Percentiles rank a stretch among this genome's conserved stretches.
Conservation (phyloP, 2,113 vertebrate genomes). For the Plectropomus leopardus region DNA sequence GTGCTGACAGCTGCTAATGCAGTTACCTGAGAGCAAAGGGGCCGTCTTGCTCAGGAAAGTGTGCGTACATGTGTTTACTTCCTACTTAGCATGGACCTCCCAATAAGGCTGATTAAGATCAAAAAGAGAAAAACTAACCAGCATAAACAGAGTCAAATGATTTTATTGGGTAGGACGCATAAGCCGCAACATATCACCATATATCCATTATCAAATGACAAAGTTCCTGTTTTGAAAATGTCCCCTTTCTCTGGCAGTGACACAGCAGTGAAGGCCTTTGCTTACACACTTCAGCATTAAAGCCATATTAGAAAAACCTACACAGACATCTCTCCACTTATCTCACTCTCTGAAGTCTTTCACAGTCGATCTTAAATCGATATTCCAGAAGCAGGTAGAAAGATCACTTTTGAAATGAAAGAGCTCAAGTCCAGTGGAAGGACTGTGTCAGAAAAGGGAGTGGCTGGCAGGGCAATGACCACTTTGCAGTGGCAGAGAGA, state of each 20-base stretch:
- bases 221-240: constrained; percentile 50
- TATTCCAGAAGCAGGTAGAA: constrained; percentile 4
- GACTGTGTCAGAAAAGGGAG: constrained; percentile 67
- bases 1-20: constrained; percentile 77
- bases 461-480: constrained; percentile 70
- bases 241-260: constrained; percentile 30
- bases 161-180: not conserved
- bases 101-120: constrained; percentile 50
- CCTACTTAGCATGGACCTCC: constrained; percentile 7
- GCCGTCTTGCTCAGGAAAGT: constrained; percentile 18
- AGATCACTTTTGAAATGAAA: constrained; percentile 42
- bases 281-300: constrained; percentile 15
- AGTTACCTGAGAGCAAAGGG: constrained; percentile 72
- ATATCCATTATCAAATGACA: constrained; percentile 22
- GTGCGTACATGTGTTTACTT: constrained; percentile 32
- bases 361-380: constrained; percentile 34
- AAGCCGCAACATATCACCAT: constrained; percentile 5
- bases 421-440: constrained; percentile 38
- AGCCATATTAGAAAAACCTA: constrained; percentile 14
- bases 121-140: constrained; percentile 40
- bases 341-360: constrained; percentile 22
- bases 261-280: constrained; percentile 46
- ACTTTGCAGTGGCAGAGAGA: constrained; percentile 58
- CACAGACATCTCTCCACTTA: constrained; percentile 4
- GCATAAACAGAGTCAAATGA: constrained; percentile 33